Percentiles rank a stretch among this genome's conserved stretches.
Conservation (phyloP, 2,113 vertebrate genomes). For the Pangasianodon gigas region DNA sequence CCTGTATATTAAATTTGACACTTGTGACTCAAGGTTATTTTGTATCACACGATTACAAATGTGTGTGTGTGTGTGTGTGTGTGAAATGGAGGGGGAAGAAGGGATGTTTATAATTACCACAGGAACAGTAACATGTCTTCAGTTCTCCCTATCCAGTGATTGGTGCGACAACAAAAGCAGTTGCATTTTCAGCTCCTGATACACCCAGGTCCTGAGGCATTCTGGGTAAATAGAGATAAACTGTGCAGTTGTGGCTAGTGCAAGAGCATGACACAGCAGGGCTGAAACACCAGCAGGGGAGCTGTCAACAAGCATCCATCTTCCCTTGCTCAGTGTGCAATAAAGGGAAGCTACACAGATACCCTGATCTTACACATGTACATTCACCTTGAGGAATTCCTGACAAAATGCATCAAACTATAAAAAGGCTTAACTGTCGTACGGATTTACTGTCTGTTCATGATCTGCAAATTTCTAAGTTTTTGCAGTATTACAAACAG, state of each 20-base stretch:
- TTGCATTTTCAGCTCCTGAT: constrained; percentile 60
- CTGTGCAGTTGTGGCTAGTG: constrained; percentile 57
- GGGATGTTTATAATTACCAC: not conserved
- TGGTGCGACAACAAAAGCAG: constrained; percentile 28
- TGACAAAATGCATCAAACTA: not conserved
- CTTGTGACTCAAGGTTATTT: constrained; percentile 27
- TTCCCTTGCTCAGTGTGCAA: constrained; percentile 52
- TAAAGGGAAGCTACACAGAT: constrained; percentile 32
- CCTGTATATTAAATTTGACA: constrained; percentile 15
- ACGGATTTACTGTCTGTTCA: not conserved
- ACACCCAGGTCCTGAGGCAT: constrained; percentile 53
- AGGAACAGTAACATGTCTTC: constrained; percentile 17
- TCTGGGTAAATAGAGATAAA: constrained; percentile 66
- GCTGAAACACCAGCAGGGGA: constrained; percentile 54
- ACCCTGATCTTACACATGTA: not conserved
- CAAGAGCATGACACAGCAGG: constrained; percentile 69
- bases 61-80: constrained; percentile 22
- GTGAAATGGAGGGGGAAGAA: not conserved
- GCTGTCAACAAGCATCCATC: constrained; percentile 68
- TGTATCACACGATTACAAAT: not conserved
- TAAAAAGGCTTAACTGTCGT: not conserved
- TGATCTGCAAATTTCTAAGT: not conserved
- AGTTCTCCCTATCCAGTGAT: constrained; percentile 43
- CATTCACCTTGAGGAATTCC: not conserved
- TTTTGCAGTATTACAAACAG: not conserved